Percentiles rank a stretch among this genome's conserved stretches.
Conservation (phyloP, 2,888 invertebrate genomes). For the Parthenolecanium corni region DNA sequence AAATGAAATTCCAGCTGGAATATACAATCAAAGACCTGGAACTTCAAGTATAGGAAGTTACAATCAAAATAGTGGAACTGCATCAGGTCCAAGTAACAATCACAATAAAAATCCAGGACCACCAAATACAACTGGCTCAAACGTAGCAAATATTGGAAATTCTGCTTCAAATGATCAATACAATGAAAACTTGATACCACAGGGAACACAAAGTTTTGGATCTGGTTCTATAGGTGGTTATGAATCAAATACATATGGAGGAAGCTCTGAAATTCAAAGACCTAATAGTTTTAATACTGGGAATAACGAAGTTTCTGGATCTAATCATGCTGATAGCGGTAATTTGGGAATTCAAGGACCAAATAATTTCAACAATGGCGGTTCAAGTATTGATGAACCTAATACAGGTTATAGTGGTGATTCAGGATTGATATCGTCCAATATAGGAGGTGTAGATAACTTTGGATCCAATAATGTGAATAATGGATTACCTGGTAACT, state of each 20-base stretch:
- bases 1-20: constrained; percentile 32
- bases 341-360: constrained; percentile 25
- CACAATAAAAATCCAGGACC: too few relatives aligned
- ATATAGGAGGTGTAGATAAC: constrained; percentile 32
- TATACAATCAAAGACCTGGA: constrained; percentile 33
- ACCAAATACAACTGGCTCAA: too few relatives aligned
- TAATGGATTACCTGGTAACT: constrained; percentile 30
- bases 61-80: constrained; percentile 31
- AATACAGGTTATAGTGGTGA: constrained; percentile 31
- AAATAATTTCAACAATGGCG: constrained; percentile 23
- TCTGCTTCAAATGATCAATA: too few relatives aligned
- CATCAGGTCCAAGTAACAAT: constrained; percentile 14
- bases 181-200: too few relatives aligned
- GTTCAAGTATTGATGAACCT: constrained; percentile 29
- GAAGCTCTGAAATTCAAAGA: constrained; percentile 25
- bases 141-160: too few relatives aligned
- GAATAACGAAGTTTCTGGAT: constrained; percentile 31
- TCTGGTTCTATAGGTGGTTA: too few relatives aligned
- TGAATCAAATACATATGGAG: too few relatives aligned
- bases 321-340: constrained; percentile 25
- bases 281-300: constrained; percentile 30
- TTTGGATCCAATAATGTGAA: constrained; percentile 28
- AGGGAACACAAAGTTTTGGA: constrained; percentile 30
- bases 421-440: constrained; percentile 30
- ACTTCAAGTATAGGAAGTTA: constrained; percentile 31